phyloP scores from a whole-genome alignment of 1,140 invertebrate genomes.

The Helicoverpa armigera region DNA sequence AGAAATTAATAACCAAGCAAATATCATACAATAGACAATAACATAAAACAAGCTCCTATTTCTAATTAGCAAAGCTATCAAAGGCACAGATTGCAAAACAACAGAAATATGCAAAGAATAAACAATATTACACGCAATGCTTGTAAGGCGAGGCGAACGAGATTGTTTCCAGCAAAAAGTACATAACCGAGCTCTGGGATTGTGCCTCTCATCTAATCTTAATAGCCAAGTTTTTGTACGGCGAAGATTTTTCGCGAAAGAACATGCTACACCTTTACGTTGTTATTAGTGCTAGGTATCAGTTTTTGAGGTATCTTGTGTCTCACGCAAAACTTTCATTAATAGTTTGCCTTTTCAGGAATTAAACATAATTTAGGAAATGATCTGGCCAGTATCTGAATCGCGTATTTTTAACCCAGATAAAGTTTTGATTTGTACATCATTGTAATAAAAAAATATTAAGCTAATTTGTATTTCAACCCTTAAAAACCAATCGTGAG shows the following conservation, averaged over 20 bases:
- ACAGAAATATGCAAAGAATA: conserved; percentile 19
- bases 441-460: not conserved
- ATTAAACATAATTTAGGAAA: too few species aligned
- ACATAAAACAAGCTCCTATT: not conserved
- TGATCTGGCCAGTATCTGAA: too few species aligned
- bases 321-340: too few species aligned
- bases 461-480: not conserved
- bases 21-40: not conserved
- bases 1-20: not conserved
- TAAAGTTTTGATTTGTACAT: too few species aligned
- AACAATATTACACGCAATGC: conserved; percentile 7
- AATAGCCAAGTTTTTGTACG: conserved; percentile 24
- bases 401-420: too few species aligned
- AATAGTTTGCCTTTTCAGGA: too few species aligned
- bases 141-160: not conserved
- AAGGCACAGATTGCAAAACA: conserved; percentile 1
- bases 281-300: not conserved
- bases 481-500: not conserved
- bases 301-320: too few species aligned
- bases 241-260: not conserved
- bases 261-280: not conserved
- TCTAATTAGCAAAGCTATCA: not conserved
- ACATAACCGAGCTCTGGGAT: conserved; percentile 11
- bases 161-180: conserved; percentile 33
- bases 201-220: conserved; percentile 23